Conservation (phyloP, 2,888 invertebrate species). For the Eupithecia abbreviata region DNA sequence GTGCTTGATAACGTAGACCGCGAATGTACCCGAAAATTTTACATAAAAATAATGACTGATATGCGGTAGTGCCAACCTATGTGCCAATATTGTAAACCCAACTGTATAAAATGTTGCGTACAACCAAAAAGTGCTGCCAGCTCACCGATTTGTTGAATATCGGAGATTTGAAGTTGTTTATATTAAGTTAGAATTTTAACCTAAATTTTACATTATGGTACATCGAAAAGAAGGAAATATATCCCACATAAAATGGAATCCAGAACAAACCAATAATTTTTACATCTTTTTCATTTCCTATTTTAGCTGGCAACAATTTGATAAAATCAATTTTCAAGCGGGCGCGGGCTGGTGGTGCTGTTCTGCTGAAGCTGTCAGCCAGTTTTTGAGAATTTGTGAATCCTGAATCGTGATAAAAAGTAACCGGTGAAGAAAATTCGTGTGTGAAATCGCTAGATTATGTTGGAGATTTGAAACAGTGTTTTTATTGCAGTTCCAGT, state of each 20-base stretch:
- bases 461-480: constrained; percentile 74
- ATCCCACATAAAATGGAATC: neutral
- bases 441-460: constrained; percentile 67
- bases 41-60: neutral
- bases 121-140: neutral
- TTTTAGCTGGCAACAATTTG: constrained; percentile 58
- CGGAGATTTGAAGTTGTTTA: neutral
- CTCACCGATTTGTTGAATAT: neutral
- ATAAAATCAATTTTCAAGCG: constrained; percentile 70
- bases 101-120: neutral
- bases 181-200: neutral
- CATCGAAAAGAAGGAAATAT: neutral
- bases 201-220: neutral
- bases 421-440: constrained; percentile 57
- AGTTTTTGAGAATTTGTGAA: constrained; percentile 3
- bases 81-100: neutral
- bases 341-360: constrained; percentile 73
- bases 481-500: constrained; percentile 47
- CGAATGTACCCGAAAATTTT: no score
- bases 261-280: neutral
- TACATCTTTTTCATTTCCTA: neutral
- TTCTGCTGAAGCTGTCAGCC: constrained; percentile 1
- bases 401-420: constrained; percentile 40
- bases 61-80: neutral
- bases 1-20: no score